These are phyloP conservation scores for Muscicapa comitata DNA, from an alignment of 2,797 vertebrate species.

Conservation along the genomic window DNA sequence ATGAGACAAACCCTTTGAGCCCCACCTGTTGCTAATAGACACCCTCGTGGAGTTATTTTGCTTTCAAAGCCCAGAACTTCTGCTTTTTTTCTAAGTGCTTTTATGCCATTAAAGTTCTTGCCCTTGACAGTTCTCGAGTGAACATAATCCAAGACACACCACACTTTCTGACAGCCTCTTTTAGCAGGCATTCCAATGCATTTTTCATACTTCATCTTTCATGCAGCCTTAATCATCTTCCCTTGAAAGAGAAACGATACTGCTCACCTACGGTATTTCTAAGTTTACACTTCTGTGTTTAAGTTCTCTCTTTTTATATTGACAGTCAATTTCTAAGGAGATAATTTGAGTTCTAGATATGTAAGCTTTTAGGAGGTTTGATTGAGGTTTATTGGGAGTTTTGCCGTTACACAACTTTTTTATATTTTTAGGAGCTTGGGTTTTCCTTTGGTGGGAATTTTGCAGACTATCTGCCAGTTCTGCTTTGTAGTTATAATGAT, in stretches of 20 bases:
- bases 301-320: not conserved
- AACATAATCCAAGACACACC: conserved; percentile 48
- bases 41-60: not conserved
- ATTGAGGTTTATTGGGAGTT: not conserved
- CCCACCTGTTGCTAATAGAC: not conserved
- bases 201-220: conserved; percentile 59
- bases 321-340: not conserved
- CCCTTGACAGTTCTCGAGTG: conserved; percentile 5
- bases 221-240: conserved; percentile 16
- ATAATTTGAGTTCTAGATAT: not conserved
- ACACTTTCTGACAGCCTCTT: conserved; percentile 25
- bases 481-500: not conserved
- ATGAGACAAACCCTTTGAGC: not conserved
- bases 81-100: not conserved
- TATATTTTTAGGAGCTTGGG: not conserved
- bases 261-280: not conserved
- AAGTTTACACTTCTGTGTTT: conserved; percentile 22
- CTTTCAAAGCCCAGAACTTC: not conserved
- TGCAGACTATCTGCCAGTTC: not conserved
- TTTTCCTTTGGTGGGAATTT: not conserved
- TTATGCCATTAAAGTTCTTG: conserved; percentile 33
- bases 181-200: conserved; percentile 42
- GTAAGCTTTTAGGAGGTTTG: not conserved
- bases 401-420: not conserved
- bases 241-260: not conserved